A percentile compares a stretch with the other conserved stretches of the same genome.
Evolutionary conservation across 92 coral and sea anemone species (phyloP).

Genomic region (Epizoanthus illoricatus): DNA sequence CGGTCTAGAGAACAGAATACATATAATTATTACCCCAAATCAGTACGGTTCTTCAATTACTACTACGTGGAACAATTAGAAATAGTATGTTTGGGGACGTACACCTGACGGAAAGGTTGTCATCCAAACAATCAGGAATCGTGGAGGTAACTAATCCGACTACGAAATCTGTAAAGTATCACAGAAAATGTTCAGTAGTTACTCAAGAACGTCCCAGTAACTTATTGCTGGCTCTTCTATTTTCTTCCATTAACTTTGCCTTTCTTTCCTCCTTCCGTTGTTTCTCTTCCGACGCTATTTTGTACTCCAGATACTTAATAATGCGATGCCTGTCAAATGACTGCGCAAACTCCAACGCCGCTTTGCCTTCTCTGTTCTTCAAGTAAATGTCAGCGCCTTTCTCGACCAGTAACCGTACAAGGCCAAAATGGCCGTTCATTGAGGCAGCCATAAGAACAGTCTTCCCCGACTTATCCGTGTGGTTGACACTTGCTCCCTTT

Average conservation of each 20-base stretch:
- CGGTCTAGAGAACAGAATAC: no score
- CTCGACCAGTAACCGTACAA: conserved; percentile 90
- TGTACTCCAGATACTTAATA: conserved; percentile 85
- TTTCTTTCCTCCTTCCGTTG: conserved; percentile 91
- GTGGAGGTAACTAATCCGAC: no score
- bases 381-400: conserved; percentile 89
- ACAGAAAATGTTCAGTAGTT: no score
- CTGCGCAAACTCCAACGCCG: conserved; percentile 92
- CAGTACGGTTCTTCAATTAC: no score
- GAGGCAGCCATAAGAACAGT: conserved; percentile 95
- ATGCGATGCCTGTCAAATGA: conserved; percentile 89
- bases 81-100: no score
- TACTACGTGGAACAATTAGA: no score
- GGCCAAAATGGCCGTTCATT: conserved; percentile 91
- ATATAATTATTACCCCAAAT: no score
- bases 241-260: conserved; percentile 80
- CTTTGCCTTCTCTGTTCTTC: conserved; percentile 90
- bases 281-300: conserved; percentile 80
- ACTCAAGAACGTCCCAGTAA: conserved; percentile 17
- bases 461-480: conserved; percentile 88
- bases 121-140: no score
- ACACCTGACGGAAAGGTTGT: no score
- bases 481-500: conserved; percentile 89
- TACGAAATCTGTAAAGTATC: no score
- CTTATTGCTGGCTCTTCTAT: conserved; percentile 29